Percentiles rank a stretch among this genome's conserved stretches.
Evolutionary conservation across 2,113 vertebrate species (phyloP).

Genomic region (Micromys minutus): DNA sequence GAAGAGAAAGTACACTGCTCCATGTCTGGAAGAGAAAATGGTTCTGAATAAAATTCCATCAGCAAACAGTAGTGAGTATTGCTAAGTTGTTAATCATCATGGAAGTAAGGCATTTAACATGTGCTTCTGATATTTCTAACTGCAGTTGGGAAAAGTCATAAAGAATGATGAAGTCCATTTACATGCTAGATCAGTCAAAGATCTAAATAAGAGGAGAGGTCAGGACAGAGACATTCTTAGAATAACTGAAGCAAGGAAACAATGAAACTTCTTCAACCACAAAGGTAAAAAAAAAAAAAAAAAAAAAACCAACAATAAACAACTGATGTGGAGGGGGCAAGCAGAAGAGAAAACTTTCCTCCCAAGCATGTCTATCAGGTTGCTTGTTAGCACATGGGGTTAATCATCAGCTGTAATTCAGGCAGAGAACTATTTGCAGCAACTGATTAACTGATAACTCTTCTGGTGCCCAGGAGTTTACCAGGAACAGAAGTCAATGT

Average conservation of each 20-base stretch:
- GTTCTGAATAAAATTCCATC: slow-evolving; percentile 2
- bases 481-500: background rate
- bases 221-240: background rate
- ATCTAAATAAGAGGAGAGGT: background rate
- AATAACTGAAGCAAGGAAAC: background rate
- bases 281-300: background rate
- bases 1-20: background rate
- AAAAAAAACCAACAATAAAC: no score
- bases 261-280: background rate
- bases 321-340: background rate
- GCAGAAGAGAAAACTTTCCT: background rate
- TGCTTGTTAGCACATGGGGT: background rate
- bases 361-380: background rate
- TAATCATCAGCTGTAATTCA: background rate
- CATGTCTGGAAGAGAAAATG: slow-evolving; percentile 18
- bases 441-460: slow-evolving; percentile 28
- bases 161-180: background rate
- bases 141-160: background rate
- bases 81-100: background rate
- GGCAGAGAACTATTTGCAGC: background rate
- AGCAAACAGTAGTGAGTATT: slow-evolving; percentile 37
- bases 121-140: slow-evolving; percentile 23
- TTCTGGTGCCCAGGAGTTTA: background rate
- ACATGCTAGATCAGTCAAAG: background rate
- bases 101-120: background rate